Base-by-base conservation (phyloP, 2,113 vertebrate genomes). In the Lophochroa leadbeateri region DNA sequence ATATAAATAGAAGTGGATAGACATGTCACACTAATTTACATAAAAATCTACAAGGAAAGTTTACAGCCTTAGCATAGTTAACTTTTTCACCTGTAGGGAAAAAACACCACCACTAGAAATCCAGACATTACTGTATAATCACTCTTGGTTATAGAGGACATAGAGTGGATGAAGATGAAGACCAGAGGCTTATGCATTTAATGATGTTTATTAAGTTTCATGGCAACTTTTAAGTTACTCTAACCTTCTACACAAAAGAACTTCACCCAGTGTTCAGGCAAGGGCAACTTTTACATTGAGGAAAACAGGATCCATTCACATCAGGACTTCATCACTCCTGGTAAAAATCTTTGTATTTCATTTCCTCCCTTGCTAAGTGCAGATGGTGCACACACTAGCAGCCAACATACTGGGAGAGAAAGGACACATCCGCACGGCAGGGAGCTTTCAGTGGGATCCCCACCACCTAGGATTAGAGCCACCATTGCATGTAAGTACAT, bases 371-470 rank as follows among this genome's bases (percentile, higher is more conserved):
- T 58, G 47, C 33, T 61, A 61, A 78, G 58, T 6, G 18, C 21
- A 46, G 52, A 35, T 11, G 12, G 33, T 1, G 3, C 25, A 24
- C 24, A 33, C 0, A 2, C 17, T 15, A 72, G 47, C 53, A 63
- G 31, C 47, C 65, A 76, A 33, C 12, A 0, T 24, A 33, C 28
- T 75, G 43, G 20, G 43, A 75, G 20, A 71, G 33, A 33, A 68
- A 64, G 27, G 18, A 76, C 57, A 69, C 44, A 82, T 14, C 39
- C 2, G 0, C 0, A 0, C 20, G n/a, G 11, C 9, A 47, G 20
- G 17, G 61, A 87, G 15, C 27, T 84, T 64, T 47, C 47, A 58
- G 21, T 61, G 5, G 65, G 33, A 67, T 68, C 24, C 47, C 8
- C n/a, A 50, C 27, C 31, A 79, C 16, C 19, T 23, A 13, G 21